Evolutionary conservation across 2,797 vertebrate species (phyloP), one percentile per base, ranked within the genome.

Genomic region (Hybognathus amarus): DNA sequence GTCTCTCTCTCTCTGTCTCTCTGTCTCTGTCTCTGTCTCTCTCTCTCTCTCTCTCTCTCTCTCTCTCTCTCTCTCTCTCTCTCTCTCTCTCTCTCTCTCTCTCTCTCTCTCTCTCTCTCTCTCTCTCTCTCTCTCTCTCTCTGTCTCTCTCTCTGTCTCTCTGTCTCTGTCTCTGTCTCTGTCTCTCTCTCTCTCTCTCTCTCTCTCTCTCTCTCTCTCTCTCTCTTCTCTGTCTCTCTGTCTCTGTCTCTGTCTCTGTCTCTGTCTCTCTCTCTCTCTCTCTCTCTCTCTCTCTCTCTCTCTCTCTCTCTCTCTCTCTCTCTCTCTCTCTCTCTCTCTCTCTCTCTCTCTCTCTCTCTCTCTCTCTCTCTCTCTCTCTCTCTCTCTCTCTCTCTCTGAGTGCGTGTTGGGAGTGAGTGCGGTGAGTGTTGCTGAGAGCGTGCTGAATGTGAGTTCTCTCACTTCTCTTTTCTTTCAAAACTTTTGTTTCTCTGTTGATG

Each of bases 391-490:
- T 85, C 87, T 63, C 77, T 87, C 77, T 45, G 90, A n/a, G n/a
- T n/a, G n/a, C n/a, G n/a, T n/a, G n/a, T n/a, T n/a, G n/a, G n/a
- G n/a, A n/a, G n/a, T n/a, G n/a, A n/a, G n/a, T n/a, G n/a, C n/a
- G n/a, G n/a, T n/a, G n/a, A n/a, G n/a, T n/a, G n/a, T n/a, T n/a
- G n/a, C n/a, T n/a, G n/a, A n/a, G n/a, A n/a, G n/a, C n/a, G n/a
- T n/a, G n/a, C n/a, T n/a, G 92, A 92, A 93, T 93, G 92, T 68
- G n/a, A n/a, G n/a, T n/a, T 45, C 68, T 30, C n/a, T 45, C n/a
- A 68, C 24, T 71, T 77, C 85, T 71, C 2, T 80, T 81, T 88
- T n/a, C n/a, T n/a, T n/a, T n/a, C n/a, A n/a, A n/a, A n/a, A n/a
- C n/a, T n/a, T n/a, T n/a, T n/a, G n/a, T n/a, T n/a, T n/a, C n/a